Conservation (phyloP, 2,797 vertebrate species). For the Ibycter americanus region DNA sequence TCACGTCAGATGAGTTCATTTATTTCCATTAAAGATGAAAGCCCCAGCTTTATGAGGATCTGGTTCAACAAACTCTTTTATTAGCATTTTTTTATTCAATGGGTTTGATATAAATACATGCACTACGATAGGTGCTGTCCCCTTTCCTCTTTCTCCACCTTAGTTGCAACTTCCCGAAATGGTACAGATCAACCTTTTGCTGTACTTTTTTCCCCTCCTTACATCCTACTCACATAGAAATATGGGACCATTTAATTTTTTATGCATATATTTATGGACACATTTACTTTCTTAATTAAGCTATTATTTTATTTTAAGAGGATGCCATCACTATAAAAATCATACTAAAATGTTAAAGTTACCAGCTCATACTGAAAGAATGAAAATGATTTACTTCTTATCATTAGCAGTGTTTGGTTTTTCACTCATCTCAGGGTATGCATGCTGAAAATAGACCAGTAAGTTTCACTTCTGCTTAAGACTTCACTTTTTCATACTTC, state of each 20-base stretch:
- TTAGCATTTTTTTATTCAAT: not conserved
- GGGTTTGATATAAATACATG: not conserved
- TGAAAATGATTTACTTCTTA: not conserved
- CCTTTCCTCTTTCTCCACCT: not conserved
- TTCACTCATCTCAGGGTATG: not conserved
- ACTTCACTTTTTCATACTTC: not conserved
- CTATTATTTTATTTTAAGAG: constrained; percentile 30
- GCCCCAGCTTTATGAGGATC: not conserved
- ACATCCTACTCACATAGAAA: not conserved
- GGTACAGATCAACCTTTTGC: not conserved
- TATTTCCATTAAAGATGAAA: not conserved
- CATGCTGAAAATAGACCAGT: not conserved
- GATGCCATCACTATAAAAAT: not conserved
- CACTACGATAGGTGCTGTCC: not conserved
- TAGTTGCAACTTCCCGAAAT: not conserved
- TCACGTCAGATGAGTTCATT: not conserved
- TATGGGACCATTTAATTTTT: not conserved
- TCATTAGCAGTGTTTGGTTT: not conserved
- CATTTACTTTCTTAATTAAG: constrained; percentile 1
- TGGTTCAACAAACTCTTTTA: not conserved
- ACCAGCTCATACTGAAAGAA: not conserved
- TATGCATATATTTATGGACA: not conserved
- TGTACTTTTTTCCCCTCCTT: not conserved
- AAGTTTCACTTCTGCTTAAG: constrained; percentile 13
- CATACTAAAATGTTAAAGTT: not conserved